Conservation (phyloP, 2,797 vertebrate genomes). For the Tenualosa ilisha region DNA sequence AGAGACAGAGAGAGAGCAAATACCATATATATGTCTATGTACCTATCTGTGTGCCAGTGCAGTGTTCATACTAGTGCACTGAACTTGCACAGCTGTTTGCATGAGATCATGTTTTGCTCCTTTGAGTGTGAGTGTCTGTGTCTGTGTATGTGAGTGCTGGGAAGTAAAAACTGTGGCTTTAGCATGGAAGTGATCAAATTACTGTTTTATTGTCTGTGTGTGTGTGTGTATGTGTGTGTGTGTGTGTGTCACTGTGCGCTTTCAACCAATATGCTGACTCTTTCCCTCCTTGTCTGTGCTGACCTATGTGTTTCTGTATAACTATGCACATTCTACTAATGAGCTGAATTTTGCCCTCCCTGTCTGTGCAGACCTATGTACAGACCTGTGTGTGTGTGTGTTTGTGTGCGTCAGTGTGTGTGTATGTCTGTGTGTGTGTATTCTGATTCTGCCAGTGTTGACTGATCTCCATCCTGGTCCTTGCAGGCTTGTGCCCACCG, state of each 20-base stretch:
- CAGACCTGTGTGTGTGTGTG: not conserved
- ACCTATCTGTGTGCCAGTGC: not conserved
- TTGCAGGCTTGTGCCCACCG: constrained; percentile 95
- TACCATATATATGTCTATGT: no score
- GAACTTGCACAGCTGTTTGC: not conserved
- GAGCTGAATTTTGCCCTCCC: not conserved
- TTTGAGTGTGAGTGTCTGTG: not conserved
- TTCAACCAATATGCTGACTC: no score
- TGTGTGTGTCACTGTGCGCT: not conserved
- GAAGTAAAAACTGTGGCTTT: no score
- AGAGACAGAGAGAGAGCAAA: no score
- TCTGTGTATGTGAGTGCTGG: no score
- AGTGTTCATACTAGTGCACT: not conserved
- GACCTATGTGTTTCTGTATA: no score
- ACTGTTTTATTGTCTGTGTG: not conserved
- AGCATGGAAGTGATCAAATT: no score
- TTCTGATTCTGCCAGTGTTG: not conserved
- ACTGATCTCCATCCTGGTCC: not conserved
- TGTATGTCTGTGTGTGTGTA: constrained; percentile 14
- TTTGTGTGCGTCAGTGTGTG: not conserved
- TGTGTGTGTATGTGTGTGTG: constrained; percentile 5
- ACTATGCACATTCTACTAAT: no score
- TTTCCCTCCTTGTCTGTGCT: no score
- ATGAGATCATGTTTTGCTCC: not conserved
- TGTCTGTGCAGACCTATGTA: no score